phyloP scores from a whole-genome alignment of 2,113 vertebrate genomes.

The Formicarius rufipectus region DNA sequence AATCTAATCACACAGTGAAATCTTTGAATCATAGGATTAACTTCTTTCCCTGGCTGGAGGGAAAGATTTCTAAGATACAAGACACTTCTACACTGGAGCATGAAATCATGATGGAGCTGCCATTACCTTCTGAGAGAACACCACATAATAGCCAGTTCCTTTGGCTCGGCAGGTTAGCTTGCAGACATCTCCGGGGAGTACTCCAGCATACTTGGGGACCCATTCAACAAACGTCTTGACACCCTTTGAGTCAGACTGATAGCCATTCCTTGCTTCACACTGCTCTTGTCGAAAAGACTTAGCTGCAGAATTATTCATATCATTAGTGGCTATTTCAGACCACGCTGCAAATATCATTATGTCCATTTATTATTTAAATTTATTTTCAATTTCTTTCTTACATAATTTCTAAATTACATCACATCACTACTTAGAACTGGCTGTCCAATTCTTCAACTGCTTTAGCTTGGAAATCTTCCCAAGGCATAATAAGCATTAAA shows the following conservation, averaged over 20 bases:
- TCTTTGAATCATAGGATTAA: background rate
- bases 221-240: slow-evolving; percentile 95
- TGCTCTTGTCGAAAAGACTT: slow-evolving; percentile 95
- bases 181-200: slow-evolving; percentile 90
- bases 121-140: slow-evolving; percentile 94
- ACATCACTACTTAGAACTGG: background rate
- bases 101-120: background rate
- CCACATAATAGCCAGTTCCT: slow-evolving; percentile 96
- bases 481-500: background rate
- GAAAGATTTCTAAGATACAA: background rate
- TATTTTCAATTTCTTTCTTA: background rate
- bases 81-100: background rate
- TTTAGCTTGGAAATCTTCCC: background rate
- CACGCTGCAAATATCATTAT: background rate
- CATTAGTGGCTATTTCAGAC: slow-evolving; percentile 4
- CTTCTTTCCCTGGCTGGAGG: background rate
- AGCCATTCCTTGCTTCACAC: slow-evolving; percentile 94
- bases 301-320: slow-evolving; percentile 70
- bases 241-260: slow-evolving; percentile 94
- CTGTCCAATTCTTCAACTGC: background rate
- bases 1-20: background rate
- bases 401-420: background rate
- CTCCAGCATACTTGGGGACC: slow-evolving; percentile 95
- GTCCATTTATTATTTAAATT: background rate
- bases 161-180: slow-evolving; percentile 97